Conservation (phyloP, 1,140 invertebrate species). For the Augochlora pura region DNA sequence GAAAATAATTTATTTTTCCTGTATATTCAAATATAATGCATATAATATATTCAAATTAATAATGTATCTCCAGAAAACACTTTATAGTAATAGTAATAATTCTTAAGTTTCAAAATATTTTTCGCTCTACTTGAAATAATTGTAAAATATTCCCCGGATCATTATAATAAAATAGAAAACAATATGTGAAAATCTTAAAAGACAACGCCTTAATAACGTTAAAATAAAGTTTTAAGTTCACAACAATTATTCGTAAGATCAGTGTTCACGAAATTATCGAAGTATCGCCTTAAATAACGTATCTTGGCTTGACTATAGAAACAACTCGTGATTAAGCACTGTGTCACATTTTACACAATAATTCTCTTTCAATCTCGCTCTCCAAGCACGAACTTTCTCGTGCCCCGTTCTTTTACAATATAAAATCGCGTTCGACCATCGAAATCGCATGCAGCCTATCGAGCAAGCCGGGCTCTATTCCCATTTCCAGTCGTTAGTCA, state of each 20-base stretch:
- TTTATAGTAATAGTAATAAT: too few species aligned
- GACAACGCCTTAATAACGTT: neutral
- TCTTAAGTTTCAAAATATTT: too few species aligned
- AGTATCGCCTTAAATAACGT: neutral
- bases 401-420: neutral
- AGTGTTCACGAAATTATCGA: neutral
- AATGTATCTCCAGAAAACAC: too few species aligned
- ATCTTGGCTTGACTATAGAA: neutral
- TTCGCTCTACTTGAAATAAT: too few species aligned
- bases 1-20: too few species aligned
- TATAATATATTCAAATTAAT: too few species aligned
- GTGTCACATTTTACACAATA: neutral
- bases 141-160: too few species aligned
- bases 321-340: neutral
- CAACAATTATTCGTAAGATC: neutral
- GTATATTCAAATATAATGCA: too few species aligned
- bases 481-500: neutral
- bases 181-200: neutral
- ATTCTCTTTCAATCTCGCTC: neutral
- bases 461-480: neutral
- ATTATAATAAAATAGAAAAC: too few species aligned
- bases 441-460: neutral
- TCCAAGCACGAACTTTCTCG: neutral
- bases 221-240: neutral
- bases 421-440: constrained; percentile 1